These are phyloP conservation scores for Meganola albula DNA, from an alignment of 2,888 invertebrate genomes.

Conservation along the genomic window DNA sequence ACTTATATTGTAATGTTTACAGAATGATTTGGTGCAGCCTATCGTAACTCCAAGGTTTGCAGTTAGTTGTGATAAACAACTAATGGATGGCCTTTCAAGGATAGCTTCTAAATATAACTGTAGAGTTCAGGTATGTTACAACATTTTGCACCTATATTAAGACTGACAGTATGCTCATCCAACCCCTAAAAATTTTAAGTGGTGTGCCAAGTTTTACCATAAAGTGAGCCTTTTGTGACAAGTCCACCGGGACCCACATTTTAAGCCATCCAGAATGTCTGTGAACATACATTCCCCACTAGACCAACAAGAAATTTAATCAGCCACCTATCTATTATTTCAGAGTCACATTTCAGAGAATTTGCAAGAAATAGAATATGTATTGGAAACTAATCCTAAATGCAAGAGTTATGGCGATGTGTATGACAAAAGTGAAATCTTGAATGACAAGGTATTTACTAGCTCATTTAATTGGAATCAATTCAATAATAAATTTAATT, in stretches of 20 bases:
- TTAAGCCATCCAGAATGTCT: no score
- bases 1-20: no score
- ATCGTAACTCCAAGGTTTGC: slow-evolving; percentile 93
- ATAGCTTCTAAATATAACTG: slow-evolving; percentile 82
- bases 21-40: slow-evolving; percentile 85
- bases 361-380: slow-evolving; percentile 81
- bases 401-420: slow-evolving; percentile 83
- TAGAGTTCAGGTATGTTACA: slow-evolving; percentile 87
- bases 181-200: no score
- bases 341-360: slow-evolving; percentile 94
- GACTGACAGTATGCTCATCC: no score
- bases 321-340: not conserved
- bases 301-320: no score
- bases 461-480: no score
- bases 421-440: slow-evolving; percentile 84
- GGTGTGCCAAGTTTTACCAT: no score
- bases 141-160: no score
- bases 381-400: slow-evolving; percentile 75
- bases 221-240: no score
- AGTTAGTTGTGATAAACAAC: slow-evolving; percentile 83
- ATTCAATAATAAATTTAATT: not conserved
- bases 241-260: no score
- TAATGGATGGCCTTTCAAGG: slow-evolving; percentile 82
- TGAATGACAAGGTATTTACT: slow-evolving; percentile 87
- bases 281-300: no score